Conservation (phyloP, 2,888 invertebrate genomes). For the Polymixis lichenea region DNA sequence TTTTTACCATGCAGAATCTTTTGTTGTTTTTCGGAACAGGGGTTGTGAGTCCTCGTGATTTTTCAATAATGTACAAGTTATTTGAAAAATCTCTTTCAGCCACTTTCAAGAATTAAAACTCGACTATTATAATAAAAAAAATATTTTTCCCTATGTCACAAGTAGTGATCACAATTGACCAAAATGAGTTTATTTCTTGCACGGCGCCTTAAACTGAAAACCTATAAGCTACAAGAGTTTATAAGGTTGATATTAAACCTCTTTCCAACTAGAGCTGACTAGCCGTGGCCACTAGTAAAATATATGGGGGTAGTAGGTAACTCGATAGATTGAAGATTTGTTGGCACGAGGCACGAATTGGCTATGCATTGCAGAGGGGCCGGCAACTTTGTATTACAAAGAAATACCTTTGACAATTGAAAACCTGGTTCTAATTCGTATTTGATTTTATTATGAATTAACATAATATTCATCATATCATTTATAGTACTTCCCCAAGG, state of each 20-base stretch:
- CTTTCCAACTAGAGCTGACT: conserved; percentile 34
- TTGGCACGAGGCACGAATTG: conserved; percentile 52
- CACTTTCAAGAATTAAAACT: no score
- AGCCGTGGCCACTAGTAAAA: conserved; percentile 32
- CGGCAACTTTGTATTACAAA: conserved; percentile 26
- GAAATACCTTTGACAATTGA: conserved; percentile 13
- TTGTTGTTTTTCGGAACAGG: no score
- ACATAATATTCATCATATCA: no score
- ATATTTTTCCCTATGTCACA: no score
- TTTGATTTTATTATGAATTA: not conserved
- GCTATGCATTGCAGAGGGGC: conserved; percentile 32
- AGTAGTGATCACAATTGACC: no score
- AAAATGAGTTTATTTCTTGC: no score
- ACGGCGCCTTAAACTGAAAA: not conserved
- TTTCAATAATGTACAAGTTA: no score
- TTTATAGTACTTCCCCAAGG: no score
- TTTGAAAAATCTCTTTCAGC: no score
- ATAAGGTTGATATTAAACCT: conserved; percentile 44
- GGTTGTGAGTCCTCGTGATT: no score
- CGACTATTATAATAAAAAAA: no score
- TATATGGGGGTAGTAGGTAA: conserved; percentile 42
- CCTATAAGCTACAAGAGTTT: not conserved
- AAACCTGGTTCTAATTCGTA: conserved; percentile 5
- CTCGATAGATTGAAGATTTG: conserved; percentile 55
- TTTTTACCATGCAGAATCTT: no score